phyloP scores from a whole-genome alignment of 2,797 vertebrate genomes.

The Vipera latastei region DNA sequence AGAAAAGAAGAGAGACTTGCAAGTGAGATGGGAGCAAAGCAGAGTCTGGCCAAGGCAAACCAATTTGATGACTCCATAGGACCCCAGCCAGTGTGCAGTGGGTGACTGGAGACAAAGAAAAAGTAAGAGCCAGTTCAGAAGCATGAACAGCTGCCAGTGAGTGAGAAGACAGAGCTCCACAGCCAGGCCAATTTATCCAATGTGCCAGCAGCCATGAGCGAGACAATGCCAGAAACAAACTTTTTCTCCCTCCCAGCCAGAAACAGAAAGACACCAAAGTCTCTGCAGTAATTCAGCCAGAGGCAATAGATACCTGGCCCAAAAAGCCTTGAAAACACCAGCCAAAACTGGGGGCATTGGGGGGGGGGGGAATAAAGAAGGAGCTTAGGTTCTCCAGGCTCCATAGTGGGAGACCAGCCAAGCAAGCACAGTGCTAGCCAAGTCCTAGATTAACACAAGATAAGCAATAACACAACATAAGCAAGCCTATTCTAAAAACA shows the following conservation, averaged over 20 bases:
- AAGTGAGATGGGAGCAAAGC: not conserved
- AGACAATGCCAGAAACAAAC: not conserved
- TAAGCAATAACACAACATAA: too few species aligned
- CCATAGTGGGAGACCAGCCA: not conserved
- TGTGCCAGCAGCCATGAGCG: not conserved
- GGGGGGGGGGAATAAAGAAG: not conserved
- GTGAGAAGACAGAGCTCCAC: not conserved
- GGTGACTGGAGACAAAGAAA: not conserved
- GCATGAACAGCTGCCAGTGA: not conserved
- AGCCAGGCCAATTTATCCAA: not conserved
- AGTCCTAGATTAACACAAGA: not conserved
- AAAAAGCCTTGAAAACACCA: not conserved
- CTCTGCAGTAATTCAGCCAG: not conserved
- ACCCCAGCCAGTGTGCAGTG: not conserved
- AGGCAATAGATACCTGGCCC: not conserved
- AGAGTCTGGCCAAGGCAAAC: not conserved
- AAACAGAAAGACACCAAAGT: not conserved
- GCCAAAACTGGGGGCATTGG: not conserved
- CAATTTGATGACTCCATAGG: not conserved
- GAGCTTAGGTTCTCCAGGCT: not conserved
- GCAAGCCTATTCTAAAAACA: not conserved
- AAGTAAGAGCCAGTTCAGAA: not conserved
- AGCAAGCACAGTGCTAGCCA: not conserved
- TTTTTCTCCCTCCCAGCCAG: not conserved
- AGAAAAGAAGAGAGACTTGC: not conserved